A percentile compares a stretch with the other conserved stretches of the same genome.
These are phyloP conservation scores for Dasyurus viverrinus DNA, from an alignment of 2,113 vertebrate species.

Conservation along the genomic window DNA sequence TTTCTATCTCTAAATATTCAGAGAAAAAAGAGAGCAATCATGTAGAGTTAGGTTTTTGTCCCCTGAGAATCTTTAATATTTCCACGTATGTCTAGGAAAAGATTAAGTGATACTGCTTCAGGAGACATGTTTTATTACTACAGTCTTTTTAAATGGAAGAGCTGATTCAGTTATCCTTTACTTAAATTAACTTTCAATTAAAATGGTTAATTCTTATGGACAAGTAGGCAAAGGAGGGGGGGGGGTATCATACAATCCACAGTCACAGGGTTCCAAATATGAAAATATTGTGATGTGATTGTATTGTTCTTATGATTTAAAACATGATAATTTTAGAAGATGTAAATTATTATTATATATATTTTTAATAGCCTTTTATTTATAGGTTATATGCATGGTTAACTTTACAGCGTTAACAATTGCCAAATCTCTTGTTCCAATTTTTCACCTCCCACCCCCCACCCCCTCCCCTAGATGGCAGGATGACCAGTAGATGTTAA, in stretches of 20 bases:
- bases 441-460: no score
- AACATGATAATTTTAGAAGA: background rate
- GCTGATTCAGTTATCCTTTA: background rate
- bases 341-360: background rate
- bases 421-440: no score
- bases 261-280: background rate
- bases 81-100: background rate
- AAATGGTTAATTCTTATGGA: background rate
- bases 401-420: no score
- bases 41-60: background rate
- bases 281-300: background rate
- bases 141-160: background rate
- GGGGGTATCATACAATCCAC: background rate
- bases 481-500: no score
- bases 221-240: background rate
- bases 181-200: background rate
- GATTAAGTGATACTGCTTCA: background rate
- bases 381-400: no score
- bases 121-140: background rate
- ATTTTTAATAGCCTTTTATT: no score
- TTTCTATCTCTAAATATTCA: background rate
- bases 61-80: background rate
- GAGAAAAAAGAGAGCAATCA: background rate
- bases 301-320: background rate
- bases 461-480: no score